These are phyloP conservation scores for Otus scops DNA, from an alignment of 2,797 vertebrate genomes.

Conservation along the genomic window DNA sequence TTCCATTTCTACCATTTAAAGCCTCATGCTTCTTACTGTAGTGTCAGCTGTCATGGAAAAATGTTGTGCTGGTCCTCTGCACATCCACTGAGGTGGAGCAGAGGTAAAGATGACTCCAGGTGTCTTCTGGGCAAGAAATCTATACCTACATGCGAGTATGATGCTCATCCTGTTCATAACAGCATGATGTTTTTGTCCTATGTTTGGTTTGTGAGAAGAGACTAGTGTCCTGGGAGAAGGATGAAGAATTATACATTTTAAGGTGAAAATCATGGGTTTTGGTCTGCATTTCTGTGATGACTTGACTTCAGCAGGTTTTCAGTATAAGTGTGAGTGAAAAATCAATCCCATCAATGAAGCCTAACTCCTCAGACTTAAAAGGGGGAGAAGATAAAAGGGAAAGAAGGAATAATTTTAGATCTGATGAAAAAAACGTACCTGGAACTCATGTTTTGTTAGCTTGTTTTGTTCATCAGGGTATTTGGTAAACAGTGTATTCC, in stretches of 20 bases:
- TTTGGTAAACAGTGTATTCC: neutral
- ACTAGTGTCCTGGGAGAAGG: neutral
- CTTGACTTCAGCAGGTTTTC: neutral
- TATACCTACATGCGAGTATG: neutral
- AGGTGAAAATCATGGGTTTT: neutral
- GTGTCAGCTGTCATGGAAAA: neutral
- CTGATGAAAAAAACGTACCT: neutral
- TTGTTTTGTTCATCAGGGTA: neutral
- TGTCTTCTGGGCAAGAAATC: neutral
- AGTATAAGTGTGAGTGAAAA: neutral
- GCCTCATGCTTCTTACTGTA: neutral
- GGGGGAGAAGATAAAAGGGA: neutral
- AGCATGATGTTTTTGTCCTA: accelerated
- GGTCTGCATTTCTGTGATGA: neutral
- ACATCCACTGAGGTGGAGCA: neutral
- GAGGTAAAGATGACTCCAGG: neutral
- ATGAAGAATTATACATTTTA: neutral
- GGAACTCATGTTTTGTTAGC: neutral
- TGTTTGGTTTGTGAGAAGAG: neutral
- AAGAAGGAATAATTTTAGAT: neutral
- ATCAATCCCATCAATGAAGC: neutral
- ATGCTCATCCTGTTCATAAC: neutral
- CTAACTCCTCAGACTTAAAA: neutral
- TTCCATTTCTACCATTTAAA: neutral
- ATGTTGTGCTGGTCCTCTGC: neutral